phyloP scores from a whole-genome alignment of 2,888 invertebrate species.

The Ectobius pallidus region DNA sequence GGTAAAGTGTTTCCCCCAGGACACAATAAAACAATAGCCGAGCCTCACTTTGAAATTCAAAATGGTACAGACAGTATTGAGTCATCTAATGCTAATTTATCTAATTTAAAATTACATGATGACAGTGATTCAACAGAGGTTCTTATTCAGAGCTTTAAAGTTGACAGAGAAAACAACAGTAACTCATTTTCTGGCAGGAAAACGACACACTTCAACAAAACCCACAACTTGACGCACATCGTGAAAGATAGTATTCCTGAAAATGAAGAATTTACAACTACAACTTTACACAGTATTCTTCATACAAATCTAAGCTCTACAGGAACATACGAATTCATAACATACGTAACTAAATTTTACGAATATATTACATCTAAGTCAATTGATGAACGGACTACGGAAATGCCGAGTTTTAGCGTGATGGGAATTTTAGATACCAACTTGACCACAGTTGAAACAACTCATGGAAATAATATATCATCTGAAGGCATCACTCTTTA shows the following conservation, averaged over 20 bases:
- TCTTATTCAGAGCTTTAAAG: not conserved
- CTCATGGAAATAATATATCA: not conserved
- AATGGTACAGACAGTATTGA: not conserved
- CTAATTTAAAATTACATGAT: not conserved
- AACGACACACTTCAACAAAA: not conserved
- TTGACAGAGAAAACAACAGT: not conserved
- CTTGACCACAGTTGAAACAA: not conserved
- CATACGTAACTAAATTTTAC: too few relatives aligned
- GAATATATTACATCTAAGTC: not conserved
- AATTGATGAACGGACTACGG: not conserved
- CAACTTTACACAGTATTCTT: too few relatives aligned
- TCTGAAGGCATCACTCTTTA: not conserved
- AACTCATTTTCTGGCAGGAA: not conserved
- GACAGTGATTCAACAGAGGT: not conserved
- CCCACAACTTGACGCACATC: not conserved
- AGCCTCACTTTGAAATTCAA: not conserved
- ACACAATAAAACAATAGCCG: not conserved
- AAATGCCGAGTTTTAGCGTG: not conserved
- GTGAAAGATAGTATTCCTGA: not conserved
- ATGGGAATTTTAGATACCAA: not conserved
- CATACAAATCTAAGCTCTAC: too few relatives aligned
- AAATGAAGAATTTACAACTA: not conserved
- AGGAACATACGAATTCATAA: too few relatives aligned
- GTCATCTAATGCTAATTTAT: not conserved
- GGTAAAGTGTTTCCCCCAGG: too few relatives aligned